Evolutionary conservation across 2,888 invertebrate species (phyloP), one percentile per base, ranked within the genome.

Genomic region (Drosophila falleni): DNA sequence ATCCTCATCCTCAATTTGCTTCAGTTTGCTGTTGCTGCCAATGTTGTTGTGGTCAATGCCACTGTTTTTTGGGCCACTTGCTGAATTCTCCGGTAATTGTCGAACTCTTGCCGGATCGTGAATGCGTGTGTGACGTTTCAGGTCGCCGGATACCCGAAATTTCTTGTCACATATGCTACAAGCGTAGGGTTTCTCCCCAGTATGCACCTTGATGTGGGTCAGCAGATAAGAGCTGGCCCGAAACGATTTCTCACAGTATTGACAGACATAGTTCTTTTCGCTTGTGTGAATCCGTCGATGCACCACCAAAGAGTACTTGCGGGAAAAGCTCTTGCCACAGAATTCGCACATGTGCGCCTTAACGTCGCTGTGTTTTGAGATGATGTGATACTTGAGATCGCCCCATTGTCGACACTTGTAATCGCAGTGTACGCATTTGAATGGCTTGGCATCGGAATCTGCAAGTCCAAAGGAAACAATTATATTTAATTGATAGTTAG

Each of bases 281-380:
- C 97, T 96, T 0, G 97, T 97, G 92, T 97, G 97, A 51, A 97
- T 97, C 59, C 97, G 94, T 0, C 97, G 94, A 91, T 97, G 97
- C 0, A 98, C 95, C 55, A 96, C 97, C 53, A 97, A 92, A 0
- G 97, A 97, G 91, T 97, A 98, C 84, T 97, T 89, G 3, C 97
- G 94, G 0, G 97, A 97, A 93, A 97, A 98, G 89, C 97, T 96
- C 90, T 97, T 97, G 60, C 96, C 96, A 90, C 97, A 97, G 90
- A 96, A 97, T 89, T 97, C 97, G 91, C 97, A 97, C 89, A 97
- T 97, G 91, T 96, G 97, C 77, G 96, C 95, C 91, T 97, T 97
- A 92, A 96, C 94, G 47, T 95, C 95, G 9, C 96, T 96, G 91
- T 97, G 97, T 72, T 97, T 94, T 3, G 97, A 97, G 33, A 95